These are phyloP conservation scores for Pan paniscus DNA, from an alignment of 2,113 vertebrate genomes.

Conservation along the genomic window DNA sequence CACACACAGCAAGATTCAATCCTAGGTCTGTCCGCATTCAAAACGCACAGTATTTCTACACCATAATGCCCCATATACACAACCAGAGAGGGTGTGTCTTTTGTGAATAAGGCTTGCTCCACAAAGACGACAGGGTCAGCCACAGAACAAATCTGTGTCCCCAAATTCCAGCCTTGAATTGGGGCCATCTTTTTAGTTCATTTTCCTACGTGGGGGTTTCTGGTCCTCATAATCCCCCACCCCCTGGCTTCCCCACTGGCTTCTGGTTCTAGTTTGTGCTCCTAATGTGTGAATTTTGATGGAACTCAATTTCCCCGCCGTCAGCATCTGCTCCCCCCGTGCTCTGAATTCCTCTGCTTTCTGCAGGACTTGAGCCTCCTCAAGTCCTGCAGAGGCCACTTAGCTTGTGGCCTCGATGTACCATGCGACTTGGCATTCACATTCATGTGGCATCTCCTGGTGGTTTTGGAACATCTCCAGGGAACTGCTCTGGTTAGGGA, in stretches of 20 bases:
- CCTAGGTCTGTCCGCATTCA: neutral
- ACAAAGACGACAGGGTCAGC: neutral
- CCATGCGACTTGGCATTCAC: neutral
- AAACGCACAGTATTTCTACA: neutral
- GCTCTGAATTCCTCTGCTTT: neutral
- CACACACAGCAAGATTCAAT: neutral
- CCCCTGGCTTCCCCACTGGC: no score
- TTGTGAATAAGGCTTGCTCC: neutral
- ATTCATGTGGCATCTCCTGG: neutral
- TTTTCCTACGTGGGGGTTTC: neutral
- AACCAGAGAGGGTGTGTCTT: rapidly evolving
- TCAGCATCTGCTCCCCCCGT: neutral
- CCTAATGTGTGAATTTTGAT: neutral
- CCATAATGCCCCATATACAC: rapidly evolving
- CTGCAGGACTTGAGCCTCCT: neutral
- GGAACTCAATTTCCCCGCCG: neutral
- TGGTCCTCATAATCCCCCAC: neutral
- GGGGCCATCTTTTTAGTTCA: neutral
- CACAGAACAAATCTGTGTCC: rapidly evolving
- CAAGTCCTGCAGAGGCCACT: no score
- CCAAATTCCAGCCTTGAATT: neutral
- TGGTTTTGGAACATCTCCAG: neutral
- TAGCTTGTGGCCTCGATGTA: neutral
- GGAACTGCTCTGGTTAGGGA: neutral
- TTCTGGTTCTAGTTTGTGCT: neutral